Base-by-base conservation (phyloP, 2,113 vertebrate genomes). In the Mormyrus iriodes region DNA sequence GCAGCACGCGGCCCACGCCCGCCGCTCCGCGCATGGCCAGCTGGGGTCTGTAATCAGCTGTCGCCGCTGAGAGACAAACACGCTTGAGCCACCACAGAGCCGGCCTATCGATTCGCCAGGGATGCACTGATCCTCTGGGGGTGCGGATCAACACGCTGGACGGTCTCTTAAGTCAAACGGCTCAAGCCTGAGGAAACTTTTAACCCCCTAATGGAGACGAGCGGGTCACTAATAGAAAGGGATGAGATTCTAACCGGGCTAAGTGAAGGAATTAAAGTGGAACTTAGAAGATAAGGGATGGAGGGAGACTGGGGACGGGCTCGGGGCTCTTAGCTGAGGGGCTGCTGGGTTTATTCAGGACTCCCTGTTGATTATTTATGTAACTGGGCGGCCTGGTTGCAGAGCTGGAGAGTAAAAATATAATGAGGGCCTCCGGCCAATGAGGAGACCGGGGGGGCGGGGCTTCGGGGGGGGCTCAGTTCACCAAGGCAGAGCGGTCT, bases 1-100 rank as follows among this genome's bases (percentile, higher is more conserved):
- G 51, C 91, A 65, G 86, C 88, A 79, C 35, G 35, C 35, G 5
- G 73, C 89, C 69, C 89, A 88, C 82, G 55, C 86, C 49, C 9
- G 88, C 90, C 92, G 86, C 90, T 92, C 89, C 73, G 88, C 89
- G 88, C 91, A 87, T 86, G 90, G 84, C 87, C 84, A 19, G 73
- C 86, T 85, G 86, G 52, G 79, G 0, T 49, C 86, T 90, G 88
- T 90, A 90, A 91, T 83, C 35, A 10, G 85, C 86, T 48, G 86
- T 69, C 76, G 6, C 10, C 51, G 84, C 89, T 44, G 88, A 86
- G 52, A 46, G 44, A 61, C 85, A 53, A 88, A 90, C 39, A 58
- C 90, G 90, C 92, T 89, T 90, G 92, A 92, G 31, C 89, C 89
- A 91, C 90, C 91, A 93, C 44, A 4, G 24, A n/a, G 15, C 73